Conservation (phyloP, 23 tunicate species). For the Corella eumyota region DNA sequence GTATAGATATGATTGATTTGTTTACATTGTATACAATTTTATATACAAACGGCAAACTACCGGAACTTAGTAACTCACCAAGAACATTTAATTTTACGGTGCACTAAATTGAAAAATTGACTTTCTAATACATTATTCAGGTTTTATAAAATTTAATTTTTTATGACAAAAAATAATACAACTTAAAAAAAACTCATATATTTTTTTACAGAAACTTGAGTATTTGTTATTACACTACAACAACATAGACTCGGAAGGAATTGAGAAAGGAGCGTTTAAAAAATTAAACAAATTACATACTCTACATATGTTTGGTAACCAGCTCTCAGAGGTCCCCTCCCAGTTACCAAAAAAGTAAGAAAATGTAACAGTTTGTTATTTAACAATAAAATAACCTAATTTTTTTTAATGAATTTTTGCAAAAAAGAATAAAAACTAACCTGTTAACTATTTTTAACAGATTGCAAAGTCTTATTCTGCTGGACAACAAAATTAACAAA, state of each 20-base stretch:
- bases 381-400: not conserved
- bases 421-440: too few relatives aligned
- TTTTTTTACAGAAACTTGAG: conserved; percentile 26
- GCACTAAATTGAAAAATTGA: too few relatives aligned
- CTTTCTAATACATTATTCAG: too few relatives aligned
- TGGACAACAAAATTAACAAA: conserved; percentile 25
- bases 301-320: conserved; percentile 46
- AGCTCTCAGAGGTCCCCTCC: conserved; percentile 20
- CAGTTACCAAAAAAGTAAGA: conserved; percentile 35
- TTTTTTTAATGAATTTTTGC: too few relatives aligned
- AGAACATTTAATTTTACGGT: too few relatives aligned
- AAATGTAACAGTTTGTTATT: not conserved
- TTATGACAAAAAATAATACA: too few relatives aligned
- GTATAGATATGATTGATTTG: too few relatives aligned
- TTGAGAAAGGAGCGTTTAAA: conserved; percentile 21
- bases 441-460: conserved; percentile 14
- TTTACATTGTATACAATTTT: too few relatives aligned
- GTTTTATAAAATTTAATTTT: too few relatives aligned
- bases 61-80: too few relatives aligned
- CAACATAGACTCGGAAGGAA: conserved; percentile 15
- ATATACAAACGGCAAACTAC: too few relatives aligned
- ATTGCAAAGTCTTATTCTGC: conserved; percentile 20
- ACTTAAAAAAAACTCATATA: not conserved
- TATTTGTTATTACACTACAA: conserved; percentile 53
- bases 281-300: conserved; percentile 18